phyloP scores from a whole-genome alignment of 2,888 invertebrate species.

The Anorthoa munda region DNA sequence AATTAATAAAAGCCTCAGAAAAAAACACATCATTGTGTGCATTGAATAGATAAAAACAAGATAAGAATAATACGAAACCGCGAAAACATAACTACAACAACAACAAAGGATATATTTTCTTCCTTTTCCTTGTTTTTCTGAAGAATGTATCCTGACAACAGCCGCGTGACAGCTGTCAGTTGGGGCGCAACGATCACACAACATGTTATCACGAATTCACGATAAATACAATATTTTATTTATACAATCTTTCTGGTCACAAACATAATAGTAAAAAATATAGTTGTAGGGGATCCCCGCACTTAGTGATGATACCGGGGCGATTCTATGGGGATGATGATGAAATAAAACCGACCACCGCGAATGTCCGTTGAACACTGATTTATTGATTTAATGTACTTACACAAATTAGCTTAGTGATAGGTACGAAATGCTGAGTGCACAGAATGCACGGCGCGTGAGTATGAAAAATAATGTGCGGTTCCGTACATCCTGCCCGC shows the following conservation, averaged over 20 bases:
- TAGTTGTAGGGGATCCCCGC: no score
- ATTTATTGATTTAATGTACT: no score
- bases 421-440: no score
- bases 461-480: no score
- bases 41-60: constrained; percentile 47
- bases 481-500: no score
- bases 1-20: background rate
- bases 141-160: constrained; percentile 53
- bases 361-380: no score
- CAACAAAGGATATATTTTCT: constrained; percentile 41
- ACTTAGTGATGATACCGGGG: no score
- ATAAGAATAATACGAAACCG: constrained; percentile 37
- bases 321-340: no score
- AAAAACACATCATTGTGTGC: constrained; percentile 10
- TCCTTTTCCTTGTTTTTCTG: constrained; percentile 49
- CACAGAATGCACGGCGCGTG: no score
- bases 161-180: constrained; percentile 57
- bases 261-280: background rate
- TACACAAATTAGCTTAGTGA: no score
- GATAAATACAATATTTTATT: constrained; percentile 55
- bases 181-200: constrained; percentile 35
- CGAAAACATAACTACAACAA: constrained; percentile 31
- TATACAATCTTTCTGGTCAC: background rate
- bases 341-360: no score
- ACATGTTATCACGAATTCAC: constrained; percentile 39